Evolutionary conservation across 1,140 invertebrate species (phyloP).

Genomic region (Drosophila miranda): DNA sequence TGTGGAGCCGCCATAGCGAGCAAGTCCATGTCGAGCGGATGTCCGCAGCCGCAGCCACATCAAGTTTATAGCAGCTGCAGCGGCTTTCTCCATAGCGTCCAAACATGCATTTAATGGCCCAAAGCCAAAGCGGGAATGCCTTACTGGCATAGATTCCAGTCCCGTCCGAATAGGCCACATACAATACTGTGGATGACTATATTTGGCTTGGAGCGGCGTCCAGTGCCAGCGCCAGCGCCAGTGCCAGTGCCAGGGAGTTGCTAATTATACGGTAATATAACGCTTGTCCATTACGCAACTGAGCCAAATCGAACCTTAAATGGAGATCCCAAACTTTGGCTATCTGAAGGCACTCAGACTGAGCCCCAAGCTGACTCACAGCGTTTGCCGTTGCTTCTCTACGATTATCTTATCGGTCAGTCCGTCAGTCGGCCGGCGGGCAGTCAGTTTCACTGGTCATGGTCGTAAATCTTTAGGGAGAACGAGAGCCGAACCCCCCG

Average conservation of each 20-base stretch:
- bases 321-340: conserved; percentile 10
- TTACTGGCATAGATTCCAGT: conserved; percentile 37
- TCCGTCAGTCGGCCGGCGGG: not conserved
- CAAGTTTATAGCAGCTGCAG: conserved; percentile 43
- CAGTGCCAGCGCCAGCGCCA: conserved; percentile 11
- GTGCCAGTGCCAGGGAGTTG: conserved; percentile 6
- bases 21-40: conserved; percentile 49
- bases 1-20: conserved; percentile 7
- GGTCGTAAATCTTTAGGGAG: conserved; percentile 45
- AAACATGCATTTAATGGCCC: conserved; percentile 20
- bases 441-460: conserved; percentile 12
- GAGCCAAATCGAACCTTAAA: conserved; percentile 12
- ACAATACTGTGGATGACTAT: conserved; percentile 20
- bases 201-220: conserved; percentile 21
- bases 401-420: conserved; percentile 50
- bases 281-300: conserved; percentile 19
- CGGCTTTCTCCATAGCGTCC: conserved; percentile 12
- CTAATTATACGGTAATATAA: conserved; percentile 27
- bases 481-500: conserved; percentile 2
- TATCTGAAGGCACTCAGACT: conserved; percentile 14
- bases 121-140: not conserved
- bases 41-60: conserved; percentile 27
- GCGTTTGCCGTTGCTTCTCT: conserved; percentile 11
- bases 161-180: conserved; percentile 3
- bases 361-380: not conserved